phyloP scores from a whole-genome alignment of 2,113 vertebrate genomes.

The Halcyon senegalensis region DNA sequence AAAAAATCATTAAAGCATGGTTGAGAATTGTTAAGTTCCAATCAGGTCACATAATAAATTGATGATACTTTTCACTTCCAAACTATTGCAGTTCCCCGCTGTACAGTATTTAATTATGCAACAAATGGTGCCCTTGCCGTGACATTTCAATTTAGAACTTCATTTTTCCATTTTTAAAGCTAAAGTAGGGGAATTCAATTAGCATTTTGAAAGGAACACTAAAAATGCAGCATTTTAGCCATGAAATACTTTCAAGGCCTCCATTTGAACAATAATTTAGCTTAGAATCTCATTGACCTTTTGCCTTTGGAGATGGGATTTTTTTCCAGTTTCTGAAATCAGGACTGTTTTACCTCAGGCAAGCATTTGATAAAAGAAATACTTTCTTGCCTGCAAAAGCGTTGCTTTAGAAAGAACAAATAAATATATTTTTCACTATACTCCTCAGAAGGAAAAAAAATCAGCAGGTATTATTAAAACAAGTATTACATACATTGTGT shows the following conservation, averaged over 20 bases:
- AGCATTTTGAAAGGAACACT: conserved; percentile 70
- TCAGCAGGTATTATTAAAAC: background rate
- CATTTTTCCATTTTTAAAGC: conserved; percentile 74
- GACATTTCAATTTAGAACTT: conserved; percentile 70
- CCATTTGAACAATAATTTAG: conserved; percentile 57
- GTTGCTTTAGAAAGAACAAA: background rate
- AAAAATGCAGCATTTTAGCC: conserved; percentile 66
- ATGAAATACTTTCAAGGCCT: conserved; percentile 43
- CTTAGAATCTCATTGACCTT: conserved; percentile 53
- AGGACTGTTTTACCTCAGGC: background rate
- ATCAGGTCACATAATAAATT: conserved; percentile 78
- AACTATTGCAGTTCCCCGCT: conserved; percentile 65
- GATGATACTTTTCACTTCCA: conserved; percentile 61
- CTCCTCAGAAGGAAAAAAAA: background rate
- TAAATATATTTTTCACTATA: background rate
- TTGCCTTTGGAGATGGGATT: background rate
- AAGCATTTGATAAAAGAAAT: background rate
- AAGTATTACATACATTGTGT: background rate
- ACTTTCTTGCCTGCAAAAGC: background rate
- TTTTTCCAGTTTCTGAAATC: conserved; percentile 14
- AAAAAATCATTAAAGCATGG: conserved; percentile 81
- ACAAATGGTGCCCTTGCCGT: conserved; percentile 65
- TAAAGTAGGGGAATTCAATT: conserved; percentile 71
- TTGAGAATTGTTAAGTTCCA: conserved; percentile 77
- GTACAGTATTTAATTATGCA: conserved; percentile 71